Base-by-base conservation (phyloP, 2,797 vertebrate species). In the Crypturellus tataupa region DNA sequence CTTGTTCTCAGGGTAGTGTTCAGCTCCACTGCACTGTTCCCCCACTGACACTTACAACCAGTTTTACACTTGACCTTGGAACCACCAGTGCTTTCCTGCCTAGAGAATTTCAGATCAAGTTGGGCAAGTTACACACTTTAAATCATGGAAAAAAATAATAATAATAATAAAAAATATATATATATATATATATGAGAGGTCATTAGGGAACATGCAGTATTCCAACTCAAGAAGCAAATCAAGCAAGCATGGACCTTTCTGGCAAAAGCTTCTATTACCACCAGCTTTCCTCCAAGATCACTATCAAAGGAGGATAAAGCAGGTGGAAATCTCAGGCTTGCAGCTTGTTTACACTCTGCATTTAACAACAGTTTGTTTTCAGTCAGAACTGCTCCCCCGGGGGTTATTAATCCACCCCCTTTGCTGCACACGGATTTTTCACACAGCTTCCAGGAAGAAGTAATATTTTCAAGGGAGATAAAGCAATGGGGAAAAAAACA, bases 11-110 rank as follows among this genome's bases (percentile, higher is more conserved):
- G 35, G 39, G 62, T 35, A 65, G 65, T 31, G 39, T 89, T 95
- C 63, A 8, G 80, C 73, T 96, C 85, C 42, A 12, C n/a, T 63
- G 87, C 77, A 56, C 82, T 29, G 42, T 6, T 91, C 35, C 49
- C 76, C 63, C 87, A 72, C 1, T 7, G 87, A 73, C 35, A 89
- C 76, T 92, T 87, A 58, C 7, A 88, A 83, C 27, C 62, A 72
- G 10, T 95, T 92, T 87, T 88, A 89, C 82, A 87, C 89, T 89
- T 76, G 85, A 95, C 92, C 79, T 92, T 10, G 1, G 80, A 93
- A 78, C 89, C 72, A 37, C 37, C 87, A 69, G 73, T 8, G 21
- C 72, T 80, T 76, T 84, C 47, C 87, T 55, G 87, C 59, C 82
- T 60, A 33, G 0, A 64, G 18, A 27, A 83, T 63, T 87, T 89